These are phyloP conservation scores for Cryptoblepharus egeriae DNA, from an alignment of 2,797 vertebrate genomes.

Conservation along the genomic window DNA sequence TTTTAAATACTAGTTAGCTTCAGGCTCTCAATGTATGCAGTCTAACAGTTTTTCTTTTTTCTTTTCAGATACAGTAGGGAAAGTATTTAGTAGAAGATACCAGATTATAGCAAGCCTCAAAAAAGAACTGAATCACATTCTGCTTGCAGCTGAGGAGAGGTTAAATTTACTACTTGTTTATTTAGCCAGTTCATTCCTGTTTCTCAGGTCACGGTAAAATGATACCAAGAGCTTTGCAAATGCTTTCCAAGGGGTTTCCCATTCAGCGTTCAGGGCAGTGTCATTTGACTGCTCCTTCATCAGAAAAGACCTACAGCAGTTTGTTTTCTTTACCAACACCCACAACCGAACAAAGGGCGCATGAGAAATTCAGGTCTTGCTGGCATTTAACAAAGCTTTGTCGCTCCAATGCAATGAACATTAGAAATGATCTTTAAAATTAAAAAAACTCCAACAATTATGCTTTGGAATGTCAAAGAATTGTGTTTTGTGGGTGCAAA, in stretches of 20 bases:
- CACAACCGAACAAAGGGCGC: conserved; percentile 67
- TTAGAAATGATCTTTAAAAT: conserved; percentile 49
- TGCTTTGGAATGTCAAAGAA: neutral
- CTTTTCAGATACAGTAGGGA: neutral
- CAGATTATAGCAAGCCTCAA: conserved; percentile 42
- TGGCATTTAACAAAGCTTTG: conserved; percentile 54
- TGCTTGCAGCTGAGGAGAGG: conserved; percentile 35
- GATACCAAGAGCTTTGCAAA: conserved; percentile 76
- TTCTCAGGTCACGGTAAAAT: conserved; percentile 80
- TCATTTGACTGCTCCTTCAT: conserved; percentile 78
- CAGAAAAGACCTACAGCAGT: conserved; percentile 90
- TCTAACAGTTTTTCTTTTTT: conserved; percentile 21
- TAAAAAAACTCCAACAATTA: neutral
- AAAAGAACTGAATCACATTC: conserved; percentile 36
- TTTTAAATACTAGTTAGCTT: conserved; percentile 42
- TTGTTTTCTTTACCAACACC: conserved; percentile 85
- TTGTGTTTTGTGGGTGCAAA: conserved; percentile 26
- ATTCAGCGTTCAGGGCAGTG: conserved; percentile 66
- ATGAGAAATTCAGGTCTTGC: conserved; percentile 76
- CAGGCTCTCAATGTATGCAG: neutral
- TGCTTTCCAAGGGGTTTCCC: conserved; percentile 75
- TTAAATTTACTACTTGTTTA: conserved; percentile 63
- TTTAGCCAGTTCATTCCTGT: conserved; percentile 63
- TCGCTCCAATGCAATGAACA: conserved; percentile 54
- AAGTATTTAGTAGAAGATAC: conserved; percentile 27